Evolutionary conservation across 2,888 invertebrate species (phyloP), one percentile per base, ranked within the genome.

Genomic region (Drosophila maculinotata): DNA sequence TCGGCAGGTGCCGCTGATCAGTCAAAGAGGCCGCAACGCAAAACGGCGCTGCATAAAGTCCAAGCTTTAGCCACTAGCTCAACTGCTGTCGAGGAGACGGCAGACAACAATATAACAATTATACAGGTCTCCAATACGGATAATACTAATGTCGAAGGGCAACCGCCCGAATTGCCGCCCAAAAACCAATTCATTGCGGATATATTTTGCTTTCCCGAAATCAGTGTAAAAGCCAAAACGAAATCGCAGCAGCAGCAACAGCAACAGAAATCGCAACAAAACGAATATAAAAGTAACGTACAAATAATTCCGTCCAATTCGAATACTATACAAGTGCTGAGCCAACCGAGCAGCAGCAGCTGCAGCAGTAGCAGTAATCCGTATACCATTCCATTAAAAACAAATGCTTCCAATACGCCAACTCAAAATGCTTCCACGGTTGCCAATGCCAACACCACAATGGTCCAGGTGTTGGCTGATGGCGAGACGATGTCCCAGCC

Each of bases 61-160:
- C 64, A 62, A 49, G 17, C 57, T 31, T 20, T 45, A 23, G 38
- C 48, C 7, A 54, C 54, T 5, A 66, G 44, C 8, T 39, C 72
- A 3, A 57, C 67, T n/a, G 64, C 47, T 36, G 72, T 63, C 15
- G 64, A 77, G 20, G 79, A 84, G 35, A 33, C 42, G 7, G 45
- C 56, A 15, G 82, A 87, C 36, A 91, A 93, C 0, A 94, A 94
- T 69, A 91, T 94, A 28, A 94, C 94, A 20, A 94, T 94, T 0
- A 94, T 94, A n/a, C 92, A 94, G 91, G 93, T 94, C 0, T 93
- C 93, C 0, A 93, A 93, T 60, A 70, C 68, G 17, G 44, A 64
- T 17, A 70, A 49, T 44, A 62, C 41, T n/a, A 77, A 66, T 49
- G 57, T 41, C 25, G 69, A 71, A 26, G 58, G 65, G 36, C 74